Conservation (phyloP, 2,888 invertebrate genomes). For the Proisotoma minuta region DNA sequence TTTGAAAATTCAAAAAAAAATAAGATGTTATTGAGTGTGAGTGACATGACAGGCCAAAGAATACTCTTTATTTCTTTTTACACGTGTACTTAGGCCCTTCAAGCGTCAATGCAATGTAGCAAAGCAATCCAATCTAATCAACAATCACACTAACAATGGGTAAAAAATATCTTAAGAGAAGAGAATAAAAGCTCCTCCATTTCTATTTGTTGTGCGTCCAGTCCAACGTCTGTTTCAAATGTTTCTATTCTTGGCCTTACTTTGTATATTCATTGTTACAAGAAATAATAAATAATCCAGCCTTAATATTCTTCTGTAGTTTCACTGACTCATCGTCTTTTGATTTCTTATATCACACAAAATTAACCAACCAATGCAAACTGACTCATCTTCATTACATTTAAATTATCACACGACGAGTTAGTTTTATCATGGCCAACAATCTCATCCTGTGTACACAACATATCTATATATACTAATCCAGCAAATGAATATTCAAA, state of each 20-base stretch:
- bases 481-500: too few species aligned
- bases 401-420: too few species aligned
- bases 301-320: neutral
- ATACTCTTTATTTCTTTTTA: too few species aligned
- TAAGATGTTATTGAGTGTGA: neutral
- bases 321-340: neutral
- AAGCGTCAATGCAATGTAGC: neutral
- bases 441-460: too few species aligned
- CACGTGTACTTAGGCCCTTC: conserved; percentile 6
- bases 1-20: conserved; percentile 1
- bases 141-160: conserved; percentile 12
- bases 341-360: too few species aligned
- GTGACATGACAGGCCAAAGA: neutral
- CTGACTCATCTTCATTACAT: too few species aligned
- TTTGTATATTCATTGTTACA: neutral
- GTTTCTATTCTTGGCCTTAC: neutral
- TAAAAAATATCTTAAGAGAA: conserved; percentile 4
- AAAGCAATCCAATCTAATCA: conserved; percentile 12
- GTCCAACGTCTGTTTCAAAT: neutral
- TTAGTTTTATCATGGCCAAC: too few species aligned
- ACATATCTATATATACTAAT: too few species aligned
- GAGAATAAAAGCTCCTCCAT: neutral
- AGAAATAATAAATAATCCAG: neutral
- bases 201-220: neutral
- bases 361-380: too few species aligned